Evolutionary conservation across 2,113 vertebrate species (phyloP).

Genomic region (Syngnathoides biaculeatus): DNA sequence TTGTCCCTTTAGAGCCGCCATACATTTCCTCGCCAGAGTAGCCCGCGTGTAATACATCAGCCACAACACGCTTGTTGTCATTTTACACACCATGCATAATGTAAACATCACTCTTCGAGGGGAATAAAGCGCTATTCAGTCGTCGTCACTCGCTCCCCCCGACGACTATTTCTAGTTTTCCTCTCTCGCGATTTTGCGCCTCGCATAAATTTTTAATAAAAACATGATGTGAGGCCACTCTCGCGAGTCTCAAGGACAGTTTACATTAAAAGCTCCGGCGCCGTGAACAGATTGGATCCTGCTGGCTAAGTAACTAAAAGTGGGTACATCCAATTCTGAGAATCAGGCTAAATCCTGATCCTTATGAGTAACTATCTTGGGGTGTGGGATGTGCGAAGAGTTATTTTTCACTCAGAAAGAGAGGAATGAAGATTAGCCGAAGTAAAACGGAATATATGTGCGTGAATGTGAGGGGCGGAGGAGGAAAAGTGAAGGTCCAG

Average conservation of each 20-base stretch:
- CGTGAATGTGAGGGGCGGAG: too few relatives aligned
- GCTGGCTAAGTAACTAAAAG: too few relatives aligned
- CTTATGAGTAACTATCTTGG: too few relatives aligned
- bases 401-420: too few relatives aligned
- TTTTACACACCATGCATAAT: not conserved
- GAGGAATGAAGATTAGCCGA: too few relatives aligned
- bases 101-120: not conserved
- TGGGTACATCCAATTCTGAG: too few relatives aligned
- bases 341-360: too few relatives aligned
- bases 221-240: not conserved
- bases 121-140: not conserved
- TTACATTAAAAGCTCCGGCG: not conserved
- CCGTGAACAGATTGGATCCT: too few relatives aligned
- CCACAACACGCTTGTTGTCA: not conserved
- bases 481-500: too few relatives aligned
- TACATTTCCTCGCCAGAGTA: not conserved
- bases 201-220: not conserved
- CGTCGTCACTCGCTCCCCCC: not conserved
- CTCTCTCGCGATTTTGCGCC: not conserved
- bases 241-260: not conserved
- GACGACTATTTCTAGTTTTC: not conserved
- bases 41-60: not conserved
- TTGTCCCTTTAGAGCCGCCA: not conserved
- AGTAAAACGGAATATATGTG: too few relatives aligned
- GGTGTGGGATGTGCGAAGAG: too few relatives aligned